These are phyloP conservation scores for Pelecanoides urinatrix DNA, from an alignment of 2,113 vertebrate species.

Conservation along the genomic window DNA sequence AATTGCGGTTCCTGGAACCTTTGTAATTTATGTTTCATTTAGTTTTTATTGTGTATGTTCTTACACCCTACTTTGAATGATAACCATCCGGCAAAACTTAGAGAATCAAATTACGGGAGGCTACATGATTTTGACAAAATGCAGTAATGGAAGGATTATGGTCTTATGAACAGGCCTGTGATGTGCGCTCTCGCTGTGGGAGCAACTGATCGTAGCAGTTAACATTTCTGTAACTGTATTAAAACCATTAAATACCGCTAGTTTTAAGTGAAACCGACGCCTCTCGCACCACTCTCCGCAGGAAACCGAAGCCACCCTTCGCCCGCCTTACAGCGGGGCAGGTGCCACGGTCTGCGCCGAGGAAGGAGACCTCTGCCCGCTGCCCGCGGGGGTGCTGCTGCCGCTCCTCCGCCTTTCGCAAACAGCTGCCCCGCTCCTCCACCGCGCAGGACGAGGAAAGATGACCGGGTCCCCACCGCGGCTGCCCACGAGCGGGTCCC, in stretches of 20 bases:
- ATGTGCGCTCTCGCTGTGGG: accelerated
- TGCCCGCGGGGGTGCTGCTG: background rate
- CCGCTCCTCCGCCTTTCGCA: background rate
- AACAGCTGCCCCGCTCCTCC: accelerated
- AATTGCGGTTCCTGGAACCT: background rate
- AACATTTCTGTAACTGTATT: background rate
- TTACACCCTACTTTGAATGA: background rate
- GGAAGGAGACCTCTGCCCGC: background rate
- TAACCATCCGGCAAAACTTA: background rate
- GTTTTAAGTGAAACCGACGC: background rate
- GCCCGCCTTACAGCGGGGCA: background rate
- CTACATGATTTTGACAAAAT: background rate
- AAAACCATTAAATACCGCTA: accelerated
- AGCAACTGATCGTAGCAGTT: accelerated
- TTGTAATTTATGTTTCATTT: background rate
- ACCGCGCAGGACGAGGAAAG: background rate
- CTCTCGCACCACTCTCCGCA: accelerated
- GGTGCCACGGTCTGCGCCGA: accelerated
- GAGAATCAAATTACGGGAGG: background rate
- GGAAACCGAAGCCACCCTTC: background rate
- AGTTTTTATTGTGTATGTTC: background rate
- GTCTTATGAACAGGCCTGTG: background rate
- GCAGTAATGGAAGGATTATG: background rate
- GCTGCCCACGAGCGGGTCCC: background rate
- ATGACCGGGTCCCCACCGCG: background rate